A percentile compares a stretch with the other conserved stretches of the same genome.
phyloP scores from a whole-genome alignment of 2,797 vertebrate species.

The Botia almorhae region DNA sequence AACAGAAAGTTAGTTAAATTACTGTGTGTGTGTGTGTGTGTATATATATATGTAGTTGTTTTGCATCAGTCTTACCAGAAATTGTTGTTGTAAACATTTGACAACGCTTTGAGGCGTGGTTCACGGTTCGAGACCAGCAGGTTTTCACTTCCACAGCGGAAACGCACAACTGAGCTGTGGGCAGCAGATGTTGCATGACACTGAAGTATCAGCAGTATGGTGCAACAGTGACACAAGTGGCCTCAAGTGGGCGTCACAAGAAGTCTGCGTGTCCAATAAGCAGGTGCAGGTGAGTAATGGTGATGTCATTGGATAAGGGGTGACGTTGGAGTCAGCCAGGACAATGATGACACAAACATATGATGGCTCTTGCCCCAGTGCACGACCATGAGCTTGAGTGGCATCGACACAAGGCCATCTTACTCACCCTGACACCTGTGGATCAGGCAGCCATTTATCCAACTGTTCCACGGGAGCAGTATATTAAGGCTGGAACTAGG shows the following conservation, averaged over 20 bases:
- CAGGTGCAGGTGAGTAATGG: constrained; percentile 44
- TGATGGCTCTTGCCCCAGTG: constrained; percentile 25
- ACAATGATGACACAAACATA: constrained; percentile 43
- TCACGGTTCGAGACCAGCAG: too few relatives aligned
- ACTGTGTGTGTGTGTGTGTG: too few relatives aligned
- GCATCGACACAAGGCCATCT: constrained; percentile 33
- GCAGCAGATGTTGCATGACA: constrained; percentile 33
- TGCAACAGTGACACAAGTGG: constrained; percentile 1
- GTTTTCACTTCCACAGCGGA: not conserved
- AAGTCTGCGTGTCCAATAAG: not conserved
- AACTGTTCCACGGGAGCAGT: constrained; percentile 1
- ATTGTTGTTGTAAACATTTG: too few relatives aligned
- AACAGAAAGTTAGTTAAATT: too few relatives aligned
- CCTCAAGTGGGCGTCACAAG: not conserved
- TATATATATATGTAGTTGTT: too few relatives aligned
- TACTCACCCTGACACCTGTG: constrained; percentile 42
- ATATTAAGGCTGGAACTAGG: constrained; percentile 30
- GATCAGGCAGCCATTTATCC: constrained; percentile 39
- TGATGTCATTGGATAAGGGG: constrained; percentile 30
- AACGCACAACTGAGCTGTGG: not conserved
- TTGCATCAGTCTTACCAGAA: too few relatives aligned
- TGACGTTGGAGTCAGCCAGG: constrained; percentile 18
- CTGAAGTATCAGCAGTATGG: constrained; percentile 37
- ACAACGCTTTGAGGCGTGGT: too few relatives aligned
- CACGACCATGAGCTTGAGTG: constrained; percentile 22